phyloP scores from a whole-genome alignment of 2,113 vertebrate genomes.

The Patagioenas fasciata region DNA sequence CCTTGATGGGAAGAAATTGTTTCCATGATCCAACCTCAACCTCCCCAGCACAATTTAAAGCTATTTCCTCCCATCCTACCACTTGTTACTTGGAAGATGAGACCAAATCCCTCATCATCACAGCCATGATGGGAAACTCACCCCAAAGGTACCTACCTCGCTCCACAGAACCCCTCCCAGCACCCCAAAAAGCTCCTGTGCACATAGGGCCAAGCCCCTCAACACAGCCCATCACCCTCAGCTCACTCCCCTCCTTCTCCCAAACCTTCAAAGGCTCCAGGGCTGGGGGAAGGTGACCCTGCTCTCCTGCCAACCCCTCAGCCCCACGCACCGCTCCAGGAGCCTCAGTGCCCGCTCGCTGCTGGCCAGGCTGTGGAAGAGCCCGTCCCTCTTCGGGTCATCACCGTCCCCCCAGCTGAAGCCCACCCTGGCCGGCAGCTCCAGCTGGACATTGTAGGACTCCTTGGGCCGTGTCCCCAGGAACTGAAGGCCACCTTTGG shows the following conservation, averaged over 20 bases:
- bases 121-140: rapidly evolving
- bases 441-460: slow-evolving; percentile 89
- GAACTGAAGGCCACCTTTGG: slow-evolving; percentile 86
- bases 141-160: too few species aligned
- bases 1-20: too few species aligned
- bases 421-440: slow-evolving; percentile 90
- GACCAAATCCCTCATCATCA: neutral
- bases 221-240: neutral
- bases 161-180: neutral
- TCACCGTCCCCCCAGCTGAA: slow-evolving; percentile 88
- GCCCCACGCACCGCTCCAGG: slow-evolving; percentile 84
- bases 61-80: too few species aligned
- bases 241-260: neutral
- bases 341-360: slow-evolving; percentile 83
- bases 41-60: too few species aligned
- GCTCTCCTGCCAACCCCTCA: too few species aligned
- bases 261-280: neutral
- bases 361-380: slow-evolving; percentile 84
- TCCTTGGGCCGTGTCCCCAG: slow-evolving; percentile 90
- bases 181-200: neutral
- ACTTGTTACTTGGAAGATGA: too few species aligned
- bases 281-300: neutral
- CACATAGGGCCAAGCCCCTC: too few species aligned
- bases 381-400: slow-evolving; percentile 80
- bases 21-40: too few species aligned